A percentile compares a stretch with the other conserved stretches of the same genome.
Conservation (phyloP, 2,113 vertebrate genomes). For the Strigops habroptila region DNA sequence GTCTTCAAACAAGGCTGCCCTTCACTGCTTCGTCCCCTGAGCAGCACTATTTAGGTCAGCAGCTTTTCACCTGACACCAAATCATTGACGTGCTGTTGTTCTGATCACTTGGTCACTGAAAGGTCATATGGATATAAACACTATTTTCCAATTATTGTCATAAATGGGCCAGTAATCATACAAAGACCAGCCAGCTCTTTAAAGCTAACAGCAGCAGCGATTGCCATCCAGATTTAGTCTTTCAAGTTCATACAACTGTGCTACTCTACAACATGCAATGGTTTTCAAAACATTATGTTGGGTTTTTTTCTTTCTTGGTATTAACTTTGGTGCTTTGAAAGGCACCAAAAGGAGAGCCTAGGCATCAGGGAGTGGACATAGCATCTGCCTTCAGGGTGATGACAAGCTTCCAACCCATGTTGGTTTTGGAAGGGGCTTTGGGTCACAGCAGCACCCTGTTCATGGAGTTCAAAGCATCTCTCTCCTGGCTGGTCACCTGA, state of each 20-base stretch:
- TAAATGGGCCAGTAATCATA: not conserved
- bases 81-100: not conserved
- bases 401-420: not conserved
- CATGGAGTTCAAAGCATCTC: not conserved
- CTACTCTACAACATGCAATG: not conserved
- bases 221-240: too few relatives aligned
- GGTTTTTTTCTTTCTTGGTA: accelerated
- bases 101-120: slow-evolving; percentile 6
- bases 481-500: not conserved
- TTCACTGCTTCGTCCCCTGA: accelerated
- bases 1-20: slow-evolving; percentile 14
- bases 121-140: not conserved
- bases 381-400: not conserved
- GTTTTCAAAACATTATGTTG: accelerated
- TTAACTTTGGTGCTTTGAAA: not conserved
- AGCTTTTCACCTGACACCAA: not conserved
- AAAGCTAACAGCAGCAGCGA: not conserved
- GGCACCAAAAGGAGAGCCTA: not conserved
- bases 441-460: accelerated
- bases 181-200: not conserved
- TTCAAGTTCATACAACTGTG: not conserved
- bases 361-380: accelerated
- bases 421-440: not conserved
- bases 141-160: not conserved
- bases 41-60: not conserved